Conservation (phyloP, 2,113 vertebrate species). For the Pholis gunnellus region DNA sequence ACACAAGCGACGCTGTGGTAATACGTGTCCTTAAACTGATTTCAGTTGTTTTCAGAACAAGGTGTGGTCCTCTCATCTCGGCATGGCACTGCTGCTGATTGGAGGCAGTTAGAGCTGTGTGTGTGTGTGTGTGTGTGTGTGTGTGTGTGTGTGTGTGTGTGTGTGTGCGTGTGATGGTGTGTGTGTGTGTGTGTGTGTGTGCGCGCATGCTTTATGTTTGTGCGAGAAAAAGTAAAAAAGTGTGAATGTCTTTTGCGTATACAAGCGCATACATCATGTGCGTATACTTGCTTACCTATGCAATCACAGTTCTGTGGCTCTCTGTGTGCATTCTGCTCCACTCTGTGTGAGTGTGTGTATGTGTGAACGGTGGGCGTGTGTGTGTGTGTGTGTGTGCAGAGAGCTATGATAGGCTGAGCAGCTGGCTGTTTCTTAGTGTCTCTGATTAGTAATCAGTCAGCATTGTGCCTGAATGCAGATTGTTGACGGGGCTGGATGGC, state of each 20-base stretch:
- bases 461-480: constrained; percentile 79
- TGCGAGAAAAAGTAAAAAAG: constrained; percentile 10
- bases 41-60: constrained; percentile 76
- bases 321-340: constrained; percentile 33
- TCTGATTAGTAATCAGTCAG: constrained; percentile 81
- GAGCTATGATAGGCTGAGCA: constrained; percentile 58
- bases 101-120: constrained; percentile 57
- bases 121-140: constrained; percentile 21
- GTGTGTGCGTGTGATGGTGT: neutral
- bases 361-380: constrained; percentile 8
- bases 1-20: constrained; percentile 42
- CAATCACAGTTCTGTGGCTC: constrained; percentile 65
- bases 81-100: constrained; percentile 72
- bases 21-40: constrained; percentile 78
- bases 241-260: constrained; percentile 24
- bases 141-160: constrained; percentile 1
- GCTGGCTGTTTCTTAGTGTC: constrained; percentile 61
- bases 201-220: neutral
- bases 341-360: constrained; percentile 20
- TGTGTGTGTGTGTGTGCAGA: constrained; percentile 28
- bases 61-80: constrained; percentile 73
- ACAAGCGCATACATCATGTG: constrained; percentile 47
- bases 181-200: neutral
- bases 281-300: constrained; percentile 52
- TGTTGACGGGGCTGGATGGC: constrained; percentile 66